Evolutionary conservation across 2,113 vertebrate genomes (phyloP), one percentile per base, ranked within the genome.

Genomic region (Lagopus leucura): DNA sequence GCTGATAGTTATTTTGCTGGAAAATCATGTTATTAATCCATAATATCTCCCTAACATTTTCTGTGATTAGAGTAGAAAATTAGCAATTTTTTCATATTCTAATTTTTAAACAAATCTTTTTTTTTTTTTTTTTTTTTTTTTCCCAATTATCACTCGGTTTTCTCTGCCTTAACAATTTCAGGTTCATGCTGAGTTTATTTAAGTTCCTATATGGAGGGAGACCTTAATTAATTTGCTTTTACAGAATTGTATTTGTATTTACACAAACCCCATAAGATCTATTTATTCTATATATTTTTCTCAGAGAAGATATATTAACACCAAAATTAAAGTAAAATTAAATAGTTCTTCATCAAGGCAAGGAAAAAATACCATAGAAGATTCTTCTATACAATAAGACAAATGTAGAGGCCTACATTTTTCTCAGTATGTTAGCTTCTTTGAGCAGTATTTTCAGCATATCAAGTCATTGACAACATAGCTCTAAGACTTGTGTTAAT

Each of bases 381-480:
- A n/a, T 77, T 67, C 25, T 66, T 17, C 52, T 7, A 34, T 42
- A 3, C 5, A 42, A 36, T 32, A 65, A 36, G 22, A 36, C 24
- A 36, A 54, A 25, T n/a, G 14, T 25, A 76, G 8, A n/a, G 2
- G 11, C 55, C 55, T 60, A 58, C 57, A 45, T 22, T 17, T 71
- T 73, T 48, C 32, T 55, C 17, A 54, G 6, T 22, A 2, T 54
- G 6, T 74, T 50, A 71, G 7, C 13, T 87, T 73, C 50, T 36
- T 24, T 63, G 15, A 74, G 27, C 4, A 54, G 7, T 32, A 30
- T 58, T 92, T 86, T 83, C 34, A 61, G 9, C 10, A 24, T 55
- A 45, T 36, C 4, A 14, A 4, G 8, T 89, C 6, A 64, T 0
- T 64, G 32, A n/a, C 0, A 17, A 67, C 5, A 1, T 60, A 34